phyloP scores from a whole-genome alignment of 1,140 invertebrate species.

The Hydropsyche tenuis region DNA sequence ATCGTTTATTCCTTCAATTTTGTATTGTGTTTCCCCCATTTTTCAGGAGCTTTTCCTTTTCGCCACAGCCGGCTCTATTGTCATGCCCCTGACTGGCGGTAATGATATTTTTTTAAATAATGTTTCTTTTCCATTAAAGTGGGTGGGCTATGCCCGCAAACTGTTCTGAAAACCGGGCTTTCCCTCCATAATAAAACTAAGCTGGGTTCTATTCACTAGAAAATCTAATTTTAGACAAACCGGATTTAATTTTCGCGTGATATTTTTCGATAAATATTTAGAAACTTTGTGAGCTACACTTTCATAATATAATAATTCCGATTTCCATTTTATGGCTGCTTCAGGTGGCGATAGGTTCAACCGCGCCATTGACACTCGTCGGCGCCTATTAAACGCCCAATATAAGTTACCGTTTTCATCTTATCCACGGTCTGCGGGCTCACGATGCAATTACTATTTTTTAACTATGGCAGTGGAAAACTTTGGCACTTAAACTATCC shows the following conservation, averaged over 20 bases:
- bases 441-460: slow-evolving; percentile 31
- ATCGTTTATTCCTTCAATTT: slow-evolving; percentile 21
- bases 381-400: slow-evolving; percentile 9
- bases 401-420: slow-evolving; percentile 17
- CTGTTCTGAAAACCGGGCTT: neutral
- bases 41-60: slow-evolving; percentile 29
- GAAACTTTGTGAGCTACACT: too few species aligned
- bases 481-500: slow-evolving; percentile 33
- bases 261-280: too few species aligned
- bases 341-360: too few species aligned
- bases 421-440: slow-evolving; percentile 10
- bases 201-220: slow-evolving; percentile 16
- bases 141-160: neutral
- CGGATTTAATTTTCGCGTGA: too few species aligned
- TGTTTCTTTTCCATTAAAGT: slow-evolving; percentile 38
- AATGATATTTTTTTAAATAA: slow-evolving; percentile 41
- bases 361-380: too few species aligned
- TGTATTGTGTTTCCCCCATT: slow-evolving; percentile 14
- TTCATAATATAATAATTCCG: neutral
- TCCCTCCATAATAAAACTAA: slow-evolving; percentile 34
- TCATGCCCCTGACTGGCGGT: slow-evolving; percentile 22
- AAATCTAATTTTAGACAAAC: slow-evolving; percentile 26
- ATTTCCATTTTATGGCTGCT: neutral
- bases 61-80: slow-evolving; percentile 22
- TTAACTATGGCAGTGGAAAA: slow-evolving; percentile 12